phyloP scores from a whole-genome alignment of 2,113 vertebrate genomes.

The Xenopus tropicalis region DNA sequence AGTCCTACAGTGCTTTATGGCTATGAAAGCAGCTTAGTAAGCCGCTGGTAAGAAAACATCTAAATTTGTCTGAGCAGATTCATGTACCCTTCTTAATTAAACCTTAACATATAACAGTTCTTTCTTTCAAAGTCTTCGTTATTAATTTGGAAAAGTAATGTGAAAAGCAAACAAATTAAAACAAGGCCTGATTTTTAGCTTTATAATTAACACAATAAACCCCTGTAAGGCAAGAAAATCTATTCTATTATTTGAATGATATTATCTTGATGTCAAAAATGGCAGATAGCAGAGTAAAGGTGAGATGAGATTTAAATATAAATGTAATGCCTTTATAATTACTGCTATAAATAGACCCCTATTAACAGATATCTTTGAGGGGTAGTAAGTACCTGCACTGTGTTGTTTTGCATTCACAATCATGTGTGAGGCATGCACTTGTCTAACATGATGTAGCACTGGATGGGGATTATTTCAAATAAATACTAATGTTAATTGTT shows the following conservation, averaged over 20 bases:
- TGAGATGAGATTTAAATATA: constrained; percentile 35
- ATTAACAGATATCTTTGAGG: constrained; percentile 28
- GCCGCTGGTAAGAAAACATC: neutral
- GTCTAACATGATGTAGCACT: no score
- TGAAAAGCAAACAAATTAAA: constrained; percentile 6
- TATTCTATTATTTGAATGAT: constrained; percentile 32
- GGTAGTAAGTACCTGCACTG: neutral
- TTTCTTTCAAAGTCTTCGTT: neutral
- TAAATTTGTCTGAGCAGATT: neutral
- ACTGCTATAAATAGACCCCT: constrained; percentile 37
- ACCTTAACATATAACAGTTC: neutral
- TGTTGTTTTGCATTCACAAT: constrained; percentile 11
- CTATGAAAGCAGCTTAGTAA: no score
- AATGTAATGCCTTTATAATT: constrained; percentile 39
- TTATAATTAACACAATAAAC: constrained; percentile 41
- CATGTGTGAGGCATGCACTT: no score
- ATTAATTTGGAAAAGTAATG: constrained; percentile 10
- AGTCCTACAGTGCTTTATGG: no score
- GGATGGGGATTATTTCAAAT: no score
- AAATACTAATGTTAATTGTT: no score
- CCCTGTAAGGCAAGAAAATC: constrained; percentile 32
- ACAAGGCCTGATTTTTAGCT: constrained; percentile 26
- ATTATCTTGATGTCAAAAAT: constrained; percentile 23
- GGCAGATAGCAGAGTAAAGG: constrained; percentile 9
- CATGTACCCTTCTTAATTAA: constrained; percentile 6